Evolutionary conservation across 1,140 invertebrate genomes (phyloP), one percentile per base, ranked within the genome.

Genomic region (Galleria mellonella): DNA sequence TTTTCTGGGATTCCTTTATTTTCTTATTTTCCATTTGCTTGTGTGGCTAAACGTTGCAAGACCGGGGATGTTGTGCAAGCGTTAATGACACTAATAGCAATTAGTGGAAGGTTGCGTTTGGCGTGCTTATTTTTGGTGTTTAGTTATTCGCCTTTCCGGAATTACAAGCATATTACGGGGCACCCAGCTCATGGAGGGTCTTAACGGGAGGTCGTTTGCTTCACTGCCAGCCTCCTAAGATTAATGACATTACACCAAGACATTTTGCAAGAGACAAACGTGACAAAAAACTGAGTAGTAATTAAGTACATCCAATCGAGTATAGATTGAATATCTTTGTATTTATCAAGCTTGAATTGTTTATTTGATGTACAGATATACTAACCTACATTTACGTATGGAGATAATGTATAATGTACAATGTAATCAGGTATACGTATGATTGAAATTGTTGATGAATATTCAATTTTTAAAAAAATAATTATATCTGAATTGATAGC

Each of bases 141-240:
- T 78, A 62, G 71, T 68, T 72, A 61, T 70, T 66, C 62, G 50
- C 52, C 58, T 63, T 65, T 67, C 54, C 48, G 53, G 49, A 42
- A 68, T 56, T 75, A 66, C 65, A 66, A 74, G 75, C 68, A 73
- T 78, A 83, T 78, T 82, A 82, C 67, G 65, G 60, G 57, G 67
- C 62, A 56, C 56, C 51, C 59, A 65, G 59, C 53, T 62, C 63
- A 75, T 79, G 68, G 76, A 79, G 64, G 65, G 73, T 72, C 72
- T 79, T 81, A 77, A 77, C 64, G 72, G 68, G 68, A 83, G 75
- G 76, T 83, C 79, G 74, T 83, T 83, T 83, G 79, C 76, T 81
- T 66, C 61, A 71, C 72, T 81, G 76, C 79, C 79, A 77, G 62
- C 68, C 69, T 72, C 48, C 72, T 68, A 79, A 81, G 79, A 83